Evolutionary conservation across 2,113 vertebrate species (phyloP), one percentile per base, ranked within the genome.

Genomic region (Silurus asotus): DNA sequence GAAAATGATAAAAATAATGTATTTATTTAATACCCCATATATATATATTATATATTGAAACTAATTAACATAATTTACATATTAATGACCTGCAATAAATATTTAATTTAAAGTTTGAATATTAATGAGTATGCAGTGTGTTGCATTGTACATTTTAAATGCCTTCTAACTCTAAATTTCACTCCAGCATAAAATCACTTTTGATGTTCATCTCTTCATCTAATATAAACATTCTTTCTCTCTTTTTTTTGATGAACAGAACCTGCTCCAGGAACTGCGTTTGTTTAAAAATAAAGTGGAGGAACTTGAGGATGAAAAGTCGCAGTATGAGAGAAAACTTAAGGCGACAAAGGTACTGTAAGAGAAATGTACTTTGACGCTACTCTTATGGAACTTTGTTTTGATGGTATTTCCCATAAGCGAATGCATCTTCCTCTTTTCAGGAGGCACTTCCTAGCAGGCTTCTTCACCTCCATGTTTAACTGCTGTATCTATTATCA

Each of bases 261-360:
- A 94, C 77, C 94, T 98, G 88, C 76, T 97, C 0, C 96, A 96
- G 88, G 98, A 99, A 84, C 96, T 99, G 58, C 95, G 92, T 84
- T 93, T 94, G 67, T 95, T 99, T 55, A 98, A 96, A 92, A 96
- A 96, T 84, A 97, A 97, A 94, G 97, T 99, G 65, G 96, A 98
- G 83, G 94, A 97, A 84, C 90, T 99, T 89, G 97, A 99, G 92
- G 97, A 96, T n/a, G 97, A 99, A 92, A 97, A 98, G 88, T 93
- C 93, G 61, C 96, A 97, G 65, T 99, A 97, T 0, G 97, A 99
- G 85, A 96, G 96, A 95, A 96, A 97, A 91, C 94, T 99, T 88
- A 97, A 98, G 90, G 95, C 96, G 81, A 98, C 97, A 17, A 97
- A 98, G 96, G 98, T 99, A 96, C 95, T 65, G 17, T 64, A 10